Evolutionary conservation across 2,797 vertebrate genomes (phyloP), one percentile per base, ranked within the genome.

Genomic region (Apodemus agrarius): DNA sequence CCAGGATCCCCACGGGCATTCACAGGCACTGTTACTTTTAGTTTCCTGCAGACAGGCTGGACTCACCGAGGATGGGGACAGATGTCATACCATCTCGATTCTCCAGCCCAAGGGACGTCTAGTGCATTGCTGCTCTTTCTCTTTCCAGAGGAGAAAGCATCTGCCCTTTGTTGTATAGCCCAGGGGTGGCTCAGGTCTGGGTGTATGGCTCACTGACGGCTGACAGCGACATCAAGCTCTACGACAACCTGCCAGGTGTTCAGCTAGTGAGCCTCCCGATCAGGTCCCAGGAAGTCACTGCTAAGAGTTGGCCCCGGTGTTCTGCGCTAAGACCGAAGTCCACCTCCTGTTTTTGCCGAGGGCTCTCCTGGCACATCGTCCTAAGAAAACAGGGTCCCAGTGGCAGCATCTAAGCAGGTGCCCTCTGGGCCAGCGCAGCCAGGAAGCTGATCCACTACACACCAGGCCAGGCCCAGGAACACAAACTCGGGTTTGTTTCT

Each of bases 401-500:
- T 0, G 17, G 74, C 46, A 37, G 40, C 43, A 7, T 37, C 40
- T 13, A 6, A 12, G 72, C 49, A 61, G 34, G 2, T 0, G 57
- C 13, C 29, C 29, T 31, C 24, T 49, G 0, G 24, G 79, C 22
- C 43, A 2, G 46, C 31, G 31, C 31, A 40, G 74, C 17, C 40
- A 14, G 61, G 89, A 34, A 91, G 83, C 79, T 65, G 6, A 65
- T n/a, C 59, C 46, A 4, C 29, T 69, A 4, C 46, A 86, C 40
- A n/a, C n/a, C 34, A 34, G 37, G 74, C 78, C 75, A 29, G 95
- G 89, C 0, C 17, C 49, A 46, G 59, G 75, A 79, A 69, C 78
- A 80, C 69, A 59, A 59, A 16, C 16, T 78, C 72, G 34, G 65
- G 52, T 12, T 91, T 78, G 59, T 93, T n/a, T 90, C 91, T 92